Percentiles rank a stretch among this genome's conserved stretches.
phyloP scores from a whole-genome alignment of 2,113 vertebrate species.

The Opisthocomus hoazin region DNA sequence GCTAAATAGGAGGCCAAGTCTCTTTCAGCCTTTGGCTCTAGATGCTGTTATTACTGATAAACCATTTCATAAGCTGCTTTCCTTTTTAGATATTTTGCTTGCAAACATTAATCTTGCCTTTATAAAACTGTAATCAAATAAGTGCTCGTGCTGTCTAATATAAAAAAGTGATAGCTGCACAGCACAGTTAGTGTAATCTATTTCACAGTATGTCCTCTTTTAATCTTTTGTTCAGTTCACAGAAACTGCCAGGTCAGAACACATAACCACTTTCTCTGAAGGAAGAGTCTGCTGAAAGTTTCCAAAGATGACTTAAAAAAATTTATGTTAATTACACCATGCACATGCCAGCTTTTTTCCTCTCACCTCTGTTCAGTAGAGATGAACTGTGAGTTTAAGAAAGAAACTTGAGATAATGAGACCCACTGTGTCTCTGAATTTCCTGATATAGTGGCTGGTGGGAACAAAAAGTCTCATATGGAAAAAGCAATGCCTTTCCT shows the following conservation, averaged over 20 bases:
- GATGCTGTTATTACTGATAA: conserved; percentile 6
- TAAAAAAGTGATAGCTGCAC: not conserved
- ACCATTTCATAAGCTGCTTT: conserved; percentile 6
- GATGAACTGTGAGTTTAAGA: not conserved
- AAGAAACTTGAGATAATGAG: not conserved
- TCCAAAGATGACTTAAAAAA: not conserved
- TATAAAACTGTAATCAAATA: conserved; percentile 35
- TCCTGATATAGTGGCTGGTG: not conserved
- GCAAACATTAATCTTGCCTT: not conserved
- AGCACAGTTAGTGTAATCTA: not conserved
- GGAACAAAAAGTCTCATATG: not conserved
- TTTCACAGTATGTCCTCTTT: conserved; percentile 3
- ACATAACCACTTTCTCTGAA: not conserved
- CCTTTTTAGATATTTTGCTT: conserved; percentile 10
- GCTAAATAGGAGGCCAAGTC: not conserved
- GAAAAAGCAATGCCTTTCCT: not conserved
- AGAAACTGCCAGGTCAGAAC: not conserved
- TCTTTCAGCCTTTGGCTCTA: not conserved
- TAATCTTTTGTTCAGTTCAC: conserved; percentile 5
- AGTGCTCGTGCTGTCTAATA: not conserved
- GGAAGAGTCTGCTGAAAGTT: not conserved
- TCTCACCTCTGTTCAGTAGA: not conserved
- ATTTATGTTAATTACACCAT: not conserved
- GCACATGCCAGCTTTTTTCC: rapidly evolving
- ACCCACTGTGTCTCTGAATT: not conserved